Conservation (phyloP, 2,888 invertebrate species). For the Caenorhabditis sp. region DNA sequence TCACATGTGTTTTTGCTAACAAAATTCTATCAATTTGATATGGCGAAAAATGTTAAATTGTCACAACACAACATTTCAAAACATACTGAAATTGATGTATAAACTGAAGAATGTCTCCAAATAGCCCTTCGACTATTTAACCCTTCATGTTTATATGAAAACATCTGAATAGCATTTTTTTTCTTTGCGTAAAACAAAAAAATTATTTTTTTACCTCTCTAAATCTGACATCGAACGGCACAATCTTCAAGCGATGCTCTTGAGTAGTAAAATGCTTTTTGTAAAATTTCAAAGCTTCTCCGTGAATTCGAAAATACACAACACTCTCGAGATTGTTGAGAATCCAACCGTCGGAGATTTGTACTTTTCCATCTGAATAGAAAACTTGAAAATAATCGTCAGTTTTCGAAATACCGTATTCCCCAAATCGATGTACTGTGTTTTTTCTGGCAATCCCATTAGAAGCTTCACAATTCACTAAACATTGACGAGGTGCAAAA, state of each 20-base stretch:
- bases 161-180: constrained; percentile 44
- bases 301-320: constrained; percentile 56
- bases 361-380: constrained; percentile 46
- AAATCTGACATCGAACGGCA: constrained; percentile 58
- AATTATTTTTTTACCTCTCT: constrained; percentile 44
- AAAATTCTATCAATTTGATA: too few relatives aligned
- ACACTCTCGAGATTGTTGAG: constrained; percentile 44
- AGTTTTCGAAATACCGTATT: too few relatives aligned
- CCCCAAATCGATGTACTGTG: constrained; percentile 43
- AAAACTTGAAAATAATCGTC: too few relatives aligned
- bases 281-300: constrained; percentile 56
- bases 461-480: constrained; percentile 23
- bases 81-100: constrained; percentile 41
- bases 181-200: too few relatives aligned
- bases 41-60: too few relatives aligned
- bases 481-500: constrained; percentile 30
- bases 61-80: constrained; percentile 17
- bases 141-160: constrained; percentile 23
- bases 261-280: constrained; percentile 26
- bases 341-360: constrained; percentile 54
- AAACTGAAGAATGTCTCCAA: constrained; percentile 40
- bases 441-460: constrained; percentile 27
- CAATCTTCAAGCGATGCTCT: constrained; percentile 50
- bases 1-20: too few relatives aligned
- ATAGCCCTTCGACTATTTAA: constrained; percentile 26